Base-by-base conservation (phyloP, 2,888 invertebrate species). In the Blastobasis lacticolella region DNA sequence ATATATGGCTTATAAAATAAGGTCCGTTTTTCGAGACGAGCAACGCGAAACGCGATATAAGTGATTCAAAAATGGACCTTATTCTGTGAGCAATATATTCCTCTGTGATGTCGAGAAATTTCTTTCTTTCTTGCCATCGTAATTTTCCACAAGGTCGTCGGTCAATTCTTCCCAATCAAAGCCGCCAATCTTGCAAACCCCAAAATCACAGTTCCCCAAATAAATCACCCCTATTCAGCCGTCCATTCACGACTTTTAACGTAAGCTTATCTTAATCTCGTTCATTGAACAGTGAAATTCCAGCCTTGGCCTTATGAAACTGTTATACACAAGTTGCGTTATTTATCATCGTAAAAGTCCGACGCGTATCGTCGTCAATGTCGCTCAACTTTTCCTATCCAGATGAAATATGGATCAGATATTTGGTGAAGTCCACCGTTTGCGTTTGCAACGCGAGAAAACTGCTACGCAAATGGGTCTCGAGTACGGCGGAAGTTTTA, bases 311-410 rank as follows among this genome's bases (percentile, higher is more conserved):
- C 49, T 44, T n/a, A 37, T 49, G 10, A 49, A 38, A 37, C 9
- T 43, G 49, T 38, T 6, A 40, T 47, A 45, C 41, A 9, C 37
- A 50, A 37, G 36, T 46, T 50, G 40, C 37, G 43, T 49, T 55
- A 57, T 55, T 52, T 52, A 54, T 57, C 54, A 55, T 53, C 51
- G 55, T 50, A 47, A 44, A 45, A 5, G 52, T 52, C 52, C 36
- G 48, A 40, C 40, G 49, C 49, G 47, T 50, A 50, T 50, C 50
- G 50, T 52, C 53, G 55, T 55, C 52, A 48, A 49, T 51, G 55
- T 57, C 57, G 46, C 52, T 55, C 55, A 55, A 55, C 49, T 54
- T 55, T 54, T 49, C 48, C 50, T 46, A 55, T 57, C 54, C 49
- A 38, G 49, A 50, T 57, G 55, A 55, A 57, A 55, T 54, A 55